phyloP scores from a whole-genome alignment of 2,113 vertebrate genomes.

The Hypanus sabinus region DNA sequence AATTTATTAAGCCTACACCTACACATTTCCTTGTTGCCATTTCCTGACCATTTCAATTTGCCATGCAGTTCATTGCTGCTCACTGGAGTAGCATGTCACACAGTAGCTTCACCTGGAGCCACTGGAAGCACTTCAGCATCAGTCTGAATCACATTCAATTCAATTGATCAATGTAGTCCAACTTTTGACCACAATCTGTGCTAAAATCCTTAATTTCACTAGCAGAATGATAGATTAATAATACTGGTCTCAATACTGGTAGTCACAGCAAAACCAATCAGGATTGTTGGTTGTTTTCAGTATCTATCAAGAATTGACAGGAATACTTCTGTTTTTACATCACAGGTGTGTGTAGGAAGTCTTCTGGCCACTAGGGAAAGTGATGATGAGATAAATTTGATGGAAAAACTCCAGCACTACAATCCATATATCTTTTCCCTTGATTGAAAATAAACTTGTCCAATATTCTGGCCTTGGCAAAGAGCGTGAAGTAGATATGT shows the following conservation, averaged over 20 bases:
- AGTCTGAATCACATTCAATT: no score
- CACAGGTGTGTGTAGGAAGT: neutral
- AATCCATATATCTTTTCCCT: neutral
- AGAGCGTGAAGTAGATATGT: neutral
- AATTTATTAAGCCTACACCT: neutral
- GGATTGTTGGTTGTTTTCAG: no score
- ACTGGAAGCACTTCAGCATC: neutral
- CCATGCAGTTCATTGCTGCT: neutral
- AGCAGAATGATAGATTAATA: neutral
- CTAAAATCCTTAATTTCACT: neutral
- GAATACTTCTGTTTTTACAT: neutral
- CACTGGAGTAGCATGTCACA: neutral
- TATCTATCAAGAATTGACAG: neutral
- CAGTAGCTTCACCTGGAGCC: neutral
- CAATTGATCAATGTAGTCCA: neutral
- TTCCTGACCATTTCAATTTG: neutral
- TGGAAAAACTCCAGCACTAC: neutral
- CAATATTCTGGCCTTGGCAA: neutral
- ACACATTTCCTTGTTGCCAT: neutral
- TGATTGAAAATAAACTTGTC: neutral
- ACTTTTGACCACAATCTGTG: neutral
- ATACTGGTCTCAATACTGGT: neutral
- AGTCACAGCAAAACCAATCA: no score
- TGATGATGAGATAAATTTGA: neutral
- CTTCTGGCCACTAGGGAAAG: neutral